These are phyloP conservation scores for Margaritifera margaritifera DNA, from an alignment of 2,888 invertebrate genomes.

Conservation along the genomic window DNA sequence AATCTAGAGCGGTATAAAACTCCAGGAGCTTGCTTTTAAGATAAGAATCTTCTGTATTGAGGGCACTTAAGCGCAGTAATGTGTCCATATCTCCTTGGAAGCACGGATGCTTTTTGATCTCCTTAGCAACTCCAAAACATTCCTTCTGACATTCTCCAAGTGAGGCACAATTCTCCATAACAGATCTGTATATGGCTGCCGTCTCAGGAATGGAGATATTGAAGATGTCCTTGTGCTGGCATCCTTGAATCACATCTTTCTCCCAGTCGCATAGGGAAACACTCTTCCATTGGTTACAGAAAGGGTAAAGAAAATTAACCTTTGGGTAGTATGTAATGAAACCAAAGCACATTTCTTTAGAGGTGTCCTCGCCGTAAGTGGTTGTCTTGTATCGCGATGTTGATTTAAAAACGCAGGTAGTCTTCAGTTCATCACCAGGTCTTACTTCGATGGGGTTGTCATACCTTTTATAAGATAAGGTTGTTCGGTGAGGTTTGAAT, in stretches of 20 bases:
- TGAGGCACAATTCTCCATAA: conserved; percentile 19
- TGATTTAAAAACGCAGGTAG: conserved; percentile 43
- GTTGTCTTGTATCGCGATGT: conserved; percentile 24
- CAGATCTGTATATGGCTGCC: conserved; percentile 4
- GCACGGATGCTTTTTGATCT: conserved; percentile 32
- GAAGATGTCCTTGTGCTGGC: conserved; percentile 7
- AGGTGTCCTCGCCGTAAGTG: conserved; percentile 46
- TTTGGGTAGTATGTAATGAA: conserved; percentile 52
- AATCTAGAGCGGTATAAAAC: background rate
- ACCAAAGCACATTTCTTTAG: conserved; percentile 60
- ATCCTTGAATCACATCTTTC: conserved; percentile 14
- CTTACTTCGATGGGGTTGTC: conserved; percentile 33
- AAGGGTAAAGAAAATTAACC: conserved; percentile 15
- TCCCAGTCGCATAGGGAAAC: conserved; percentile 10
- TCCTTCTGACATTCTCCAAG: conserved; percentile 19
- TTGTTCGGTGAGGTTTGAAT: background rate
- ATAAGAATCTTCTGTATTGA: background rate
- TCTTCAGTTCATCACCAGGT: conserved; percentile 44
- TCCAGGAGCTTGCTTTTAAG: background rate
- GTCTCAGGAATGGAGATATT: conserved; percentile 18
- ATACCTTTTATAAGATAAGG: conserved; percentile 26
- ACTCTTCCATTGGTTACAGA: conserved; percentile 5
- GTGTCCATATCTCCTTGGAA: conserved; percentile 26
- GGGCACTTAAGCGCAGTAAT: background rate
- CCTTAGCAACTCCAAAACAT: conserved; percentile 24